Evolutionary conservation across 1,140 invertebrate genomes (phyloP), one percentile per base, ranked within the genome.

Genomic region (Agraylea sexmaculata): DNA sequence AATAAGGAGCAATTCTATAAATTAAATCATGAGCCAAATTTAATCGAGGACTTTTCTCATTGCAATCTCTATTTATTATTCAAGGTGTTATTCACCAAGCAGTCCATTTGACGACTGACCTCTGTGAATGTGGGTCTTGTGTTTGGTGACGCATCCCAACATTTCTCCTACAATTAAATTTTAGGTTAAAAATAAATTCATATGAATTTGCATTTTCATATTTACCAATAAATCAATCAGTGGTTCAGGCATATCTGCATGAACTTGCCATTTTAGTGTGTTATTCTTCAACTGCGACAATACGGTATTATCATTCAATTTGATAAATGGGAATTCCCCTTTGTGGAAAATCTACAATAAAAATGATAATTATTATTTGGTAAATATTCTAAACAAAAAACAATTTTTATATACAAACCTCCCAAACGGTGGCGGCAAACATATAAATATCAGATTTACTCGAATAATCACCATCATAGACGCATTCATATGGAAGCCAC

Each of bases 391-490:
- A n/a, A n/a, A n/a, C n/a, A n/a, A n/a, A 42, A 35, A 39, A 4
- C 17, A 29, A 39, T 15, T 22, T 36, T 25, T 21, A 29, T 36
- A 12, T 60, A 50, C 56, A 61, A 35, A 73, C 63, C 62, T 97
- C 92, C 87, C 88, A 95, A 17, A 89, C 74, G 1, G 93, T 68
- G 11, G 84, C 84, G 0, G 82, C 88, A 57, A 82, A 95, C 43
- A 88, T 83, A 68, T 89, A 97, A 0, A 94, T 85, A 59, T 96
- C 92, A 57, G 87, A 92, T 56, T 94, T 90, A 3, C 83, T 87
- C 1, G 89, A 91, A 56, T 84, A 93, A 47, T 91, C 87, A 47
- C 90, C 87, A 60, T 93, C 87, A 44, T 84, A 71, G 1, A 89
- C 80, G 1, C 85, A 87, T 60, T 96, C 91, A 13, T 78, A 75